These are phyloP conservation scores for Ptiloglossa arizonensis DNA, from an alignment of 1,140 invertebrate genomes.

Conservation along the genomic window DNA sequence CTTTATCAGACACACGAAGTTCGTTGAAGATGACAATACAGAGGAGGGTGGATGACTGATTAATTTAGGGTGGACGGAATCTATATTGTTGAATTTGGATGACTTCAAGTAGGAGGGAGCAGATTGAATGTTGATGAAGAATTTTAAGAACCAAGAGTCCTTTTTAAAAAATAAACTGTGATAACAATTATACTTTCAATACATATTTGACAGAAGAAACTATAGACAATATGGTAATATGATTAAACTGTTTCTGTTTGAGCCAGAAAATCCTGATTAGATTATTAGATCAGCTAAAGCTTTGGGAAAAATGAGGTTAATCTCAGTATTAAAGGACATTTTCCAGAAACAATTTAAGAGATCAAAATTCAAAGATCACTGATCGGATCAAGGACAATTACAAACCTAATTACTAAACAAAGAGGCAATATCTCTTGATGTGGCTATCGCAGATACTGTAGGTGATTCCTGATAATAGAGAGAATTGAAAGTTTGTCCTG, in stretches of 20 bases:
- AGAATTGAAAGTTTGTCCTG: too few relatives aligned
- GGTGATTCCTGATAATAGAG: too few relatives aligned
- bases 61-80: constrained; percentile 12
- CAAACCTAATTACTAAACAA: too few relatives aligned
- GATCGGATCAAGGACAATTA: too few relatives aligned
- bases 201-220: background rate
- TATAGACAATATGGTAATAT: background rate
- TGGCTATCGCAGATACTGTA: too few relatives aligned
- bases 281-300: background rate
- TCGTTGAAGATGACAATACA: background rate
- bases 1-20: background rate
- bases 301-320: background rate
- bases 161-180: too few relatives aligned
- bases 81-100: background rate
- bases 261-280: background rate
- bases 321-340: too few relatives aligned
- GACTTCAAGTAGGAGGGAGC: background rate
- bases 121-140: background rate
- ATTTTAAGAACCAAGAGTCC: background rate
- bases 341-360: too few relatives aligned
- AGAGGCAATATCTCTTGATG: too few relatives aligned
- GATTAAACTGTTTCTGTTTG: background rate
- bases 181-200: background rate
- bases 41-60: background rate
- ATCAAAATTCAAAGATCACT: too few relatives aligned